Base-by-base conservation (phyloP, 2,888 invertebrate genomes). In the Tryphoninae sp. region DNA sequence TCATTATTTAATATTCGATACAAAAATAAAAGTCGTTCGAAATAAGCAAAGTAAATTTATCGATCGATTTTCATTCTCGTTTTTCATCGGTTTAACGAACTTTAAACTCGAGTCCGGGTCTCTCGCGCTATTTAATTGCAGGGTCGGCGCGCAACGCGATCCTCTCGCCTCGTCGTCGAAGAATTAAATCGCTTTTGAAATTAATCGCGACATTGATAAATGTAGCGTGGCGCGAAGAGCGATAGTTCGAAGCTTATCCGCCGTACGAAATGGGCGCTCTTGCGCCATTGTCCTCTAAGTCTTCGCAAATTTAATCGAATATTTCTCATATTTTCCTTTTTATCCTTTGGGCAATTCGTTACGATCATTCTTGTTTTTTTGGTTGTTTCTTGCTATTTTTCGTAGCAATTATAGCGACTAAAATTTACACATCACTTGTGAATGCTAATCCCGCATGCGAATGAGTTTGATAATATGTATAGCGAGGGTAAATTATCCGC, bases 161-260 rank as follows among this genome's bases (percentile, higher is more conserved):
- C 33, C 33, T 33, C 33, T 1, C 33, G 33, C 33, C 6, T 33
- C 33, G 33, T 33, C 33, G 33, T 33, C 33, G 33, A 45, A 45
- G 77, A 80, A 71, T 76, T 76, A 68, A 72, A 76, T 76, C 65
- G 53, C 40, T 72, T 83, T 86, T 80, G 81, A 85, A 86, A 89
- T 89, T 86, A 89, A 86, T 85, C 82, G 51, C 76, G 88, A 88
- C 88, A 87, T 85, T 88, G 89, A 89, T 87, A 86, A 87, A 89
- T 89, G 81, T 86, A 83, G 4, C 80, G 74, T 65, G 55, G 67
- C 19, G 64, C 23, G 58, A 68, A 4, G 53, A 42, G 40, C 23
- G 40, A 49, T 45, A 79, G 64, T 62, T 73, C 51, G 33, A 42
- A 55, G 55, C 33, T 71, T 26, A 19, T 6, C 13, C 11, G 45